Evolutionary conservation across 2,113 vertebrate species (phyloP).

Genomic region (Electrona antarctica): DNA sequence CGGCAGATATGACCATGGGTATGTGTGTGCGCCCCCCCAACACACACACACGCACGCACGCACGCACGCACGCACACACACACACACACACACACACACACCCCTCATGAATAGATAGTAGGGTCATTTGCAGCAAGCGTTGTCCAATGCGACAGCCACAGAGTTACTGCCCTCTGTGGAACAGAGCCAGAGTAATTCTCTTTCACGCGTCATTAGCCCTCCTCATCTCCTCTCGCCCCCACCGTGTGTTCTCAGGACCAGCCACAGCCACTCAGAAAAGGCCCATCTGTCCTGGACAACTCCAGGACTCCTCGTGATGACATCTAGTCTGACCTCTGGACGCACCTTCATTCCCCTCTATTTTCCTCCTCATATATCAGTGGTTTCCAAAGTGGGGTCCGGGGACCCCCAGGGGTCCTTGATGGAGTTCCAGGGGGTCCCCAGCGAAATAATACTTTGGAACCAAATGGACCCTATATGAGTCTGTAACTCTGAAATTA

Average conservation of each 20-base stretch:
- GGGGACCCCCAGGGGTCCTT: too few relatives aligned
- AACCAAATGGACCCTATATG: too few relatives aligned
- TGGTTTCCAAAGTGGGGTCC: too few relatives aligned
- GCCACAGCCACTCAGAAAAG: conserved; percentile 45
- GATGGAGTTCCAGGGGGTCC: too few relatives aligned
- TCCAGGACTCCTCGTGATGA: conserved; percentile 32
- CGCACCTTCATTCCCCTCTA: too few relatives aligned
- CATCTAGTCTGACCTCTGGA: conserved; percentile 32
- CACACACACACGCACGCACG: not conserved
- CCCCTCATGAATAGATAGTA: conserved; percentile 53
- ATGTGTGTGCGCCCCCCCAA: not conserved
- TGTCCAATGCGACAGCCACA: conserved; percentile 37
- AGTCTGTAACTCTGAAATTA: too few relatives aligned
- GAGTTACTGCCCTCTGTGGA: conserved; percentile 55
- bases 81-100: conserved; percentile 8
- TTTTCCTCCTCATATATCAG: too few relatives aligned
- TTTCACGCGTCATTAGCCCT: conserved; percentile 60
- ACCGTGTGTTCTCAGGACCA: conserved; percentile 40
- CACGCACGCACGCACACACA: not conserved
- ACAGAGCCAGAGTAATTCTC: conserved; percentile 54
- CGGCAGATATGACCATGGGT: not conserved
- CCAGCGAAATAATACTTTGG: too few relatives aligned
- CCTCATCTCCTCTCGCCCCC: conserved; percentile 38
- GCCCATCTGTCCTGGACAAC: conserved; percentile 43
- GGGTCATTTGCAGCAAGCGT: conserved; percentile 45